These are phyloP conservation scores for Criorhina ranunculi DNA, from an alignment of 2,888 invertebrate genomes.

Conservation along the genomic window DNA sequence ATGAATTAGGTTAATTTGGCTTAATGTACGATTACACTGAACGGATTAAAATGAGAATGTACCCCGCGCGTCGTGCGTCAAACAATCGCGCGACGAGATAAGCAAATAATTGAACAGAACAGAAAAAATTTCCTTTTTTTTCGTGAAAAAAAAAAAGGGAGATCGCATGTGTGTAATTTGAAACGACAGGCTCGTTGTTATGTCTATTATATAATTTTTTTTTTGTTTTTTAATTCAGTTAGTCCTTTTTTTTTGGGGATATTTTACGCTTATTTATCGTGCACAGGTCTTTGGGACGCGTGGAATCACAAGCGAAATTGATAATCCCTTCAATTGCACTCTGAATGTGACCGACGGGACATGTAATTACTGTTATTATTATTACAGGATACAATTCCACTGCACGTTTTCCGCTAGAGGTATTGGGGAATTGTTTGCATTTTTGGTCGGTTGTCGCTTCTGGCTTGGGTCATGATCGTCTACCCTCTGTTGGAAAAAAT, in stretches of 20 bases:
- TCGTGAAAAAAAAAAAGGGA: constrained; percentile 39
- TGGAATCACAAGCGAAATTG: constrained; percentile 48
- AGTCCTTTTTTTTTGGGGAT: constrained; percentile 28
- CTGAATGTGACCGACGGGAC: constrained; percentile 66
- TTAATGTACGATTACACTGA: constrained; percentile 73
- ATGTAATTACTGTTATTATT: constrained; percentile 76
- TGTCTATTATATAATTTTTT: constrained; percentile 3
- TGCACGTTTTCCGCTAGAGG: constrained; percentile 42
- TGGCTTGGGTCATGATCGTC: constrained; percentile 33
- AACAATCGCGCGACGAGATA: constrained; percentile 67
- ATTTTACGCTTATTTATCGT: constrained; percentile 41
- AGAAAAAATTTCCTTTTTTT: constrained; percentile 31
- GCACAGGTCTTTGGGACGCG: constrained; percentile 6
- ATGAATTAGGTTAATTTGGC: constrained; percentile 76
- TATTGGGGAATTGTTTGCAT: constrained; percentile 61
- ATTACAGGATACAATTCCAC: constrained; percentile 70
- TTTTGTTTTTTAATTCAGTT: constrained; percentile 36
- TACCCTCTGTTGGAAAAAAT: constrained; percentile 18
- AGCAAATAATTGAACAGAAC: constrained; percentile 74
- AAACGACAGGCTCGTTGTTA: constrained; percentile 47
- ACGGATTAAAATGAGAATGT: constrained; percentile 56
- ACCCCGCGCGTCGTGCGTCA: not conserved
- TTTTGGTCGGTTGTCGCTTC: constrained; percentile 8
- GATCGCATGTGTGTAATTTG: constrained; percentile 65
- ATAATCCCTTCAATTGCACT: constrained; percentile 73